Conservation (phyloP, 2,888 invertebrate species). For the Phrixothrix hirtus region DNA sequence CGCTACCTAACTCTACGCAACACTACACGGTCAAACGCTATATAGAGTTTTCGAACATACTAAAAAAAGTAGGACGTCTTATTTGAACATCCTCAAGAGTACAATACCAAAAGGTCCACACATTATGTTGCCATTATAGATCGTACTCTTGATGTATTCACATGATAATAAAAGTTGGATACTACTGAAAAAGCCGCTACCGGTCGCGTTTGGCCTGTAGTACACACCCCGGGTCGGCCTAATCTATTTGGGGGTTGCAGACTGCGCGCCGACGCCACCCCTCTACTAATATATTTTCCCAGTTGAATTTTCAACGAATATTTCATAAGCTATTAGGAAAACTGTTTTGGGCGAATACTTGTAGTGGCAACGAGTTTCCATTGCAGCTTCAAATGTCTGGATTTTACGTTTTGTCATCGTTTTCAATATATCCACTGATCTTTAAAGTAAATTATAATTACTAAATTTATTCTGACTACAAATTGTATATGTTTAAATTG, state of each 20-base stretch:
- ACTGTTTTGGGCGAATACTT: constrained; percentile 28
- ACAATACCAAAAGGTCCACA: constrained; percentile 2
- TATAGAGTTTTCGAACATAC: constrained; percentile 30
- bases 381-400: constrained; percentile 26
- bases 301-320: constrained; percentile 27
- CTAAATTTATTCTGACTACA: too few relatives aligned
- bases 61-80: constrained; percentile 15
- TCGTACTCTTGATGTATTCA: constrained; percentile 36
- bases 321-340: constrained; percentile 19
- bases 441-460: constrained; percentile 16
- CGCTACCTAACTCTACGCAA: constrained; percentile 36
- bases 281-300: constrained; percentile 33
- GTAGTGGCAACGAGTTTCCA: constrained; percentile 28
- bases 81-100: constrained; percentile 10
- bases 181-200: constrained; percentile 37
- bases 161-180: constrained; percentile 43
- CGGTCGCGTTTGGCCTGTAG: constrained; percentile 50
- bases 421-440: constrained; percentile 18
- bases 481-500: too few relatives aligned
- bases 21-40: constrained; percentile 39
- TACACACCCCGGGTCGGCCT: constrained; percentile 55
- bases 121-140: constrained; percentile 24
- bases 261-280: constrained; percentile 49
- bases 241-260: constrained; percentile 50
- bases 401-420: constrained; percentile 19